Percentiles rank a stretch among this genome's conserved stretches.
Conservation (phyloP, 2,113 vertebrate genomes). For the Cochlearius cochlearius region DNA sequence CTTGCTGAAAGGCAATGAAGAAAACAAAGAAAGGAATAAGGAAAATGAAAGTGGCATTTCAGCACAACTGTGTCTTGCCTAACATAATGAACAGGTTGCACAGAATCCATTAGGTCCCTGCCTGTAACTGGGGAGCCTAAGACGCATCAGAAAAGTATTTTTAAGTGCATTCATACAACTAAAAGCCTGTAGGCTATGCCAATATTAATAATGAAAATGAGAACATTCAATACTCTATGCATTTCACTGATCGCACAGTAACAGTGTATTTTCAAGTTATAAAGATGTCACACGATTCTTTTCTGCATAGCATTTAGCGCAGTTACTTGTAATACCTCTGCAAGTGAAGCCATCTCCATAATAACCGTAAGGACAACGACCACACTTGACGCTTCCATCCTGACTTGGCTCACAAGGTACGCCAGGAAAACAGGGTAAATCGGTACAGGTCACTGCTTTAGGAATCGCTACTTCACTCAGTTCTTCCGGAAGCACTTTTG, state of each 20-base stretch:
- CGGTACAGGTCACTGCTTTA: slow-evolving; percentile 64
- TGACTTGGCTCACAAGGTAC: slow-evolving; percentile 76
- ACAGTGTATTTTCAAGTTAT: not conserved
- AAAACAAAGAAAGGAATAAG: not conserved
- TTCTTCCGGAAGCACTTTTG: slow-evolving; percentile 7
- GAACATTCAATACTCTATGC: not conserved
- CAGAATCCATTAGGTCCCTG: not conserved
- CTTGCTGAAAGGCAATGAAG: slow-evolving; percentile 73
- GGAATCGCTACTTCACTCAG: not conserved
- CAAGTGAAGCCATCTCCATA: slow-evolving; percentile 82
- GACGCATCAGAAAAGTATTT: not conserved
- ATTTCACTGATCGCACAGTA: not conserved
- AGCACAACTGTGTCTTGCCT: not conserved
- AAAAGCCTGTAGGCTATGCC: not conserved
- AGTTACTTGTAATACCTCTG: slow-evolving; percentile 74
- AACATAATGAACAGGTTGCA: not conserved
- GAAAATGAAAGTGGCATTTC: not conserved
- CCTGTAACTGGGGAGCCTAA: not conserved
- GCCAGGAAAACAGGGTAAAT: slow-evolving; percentile 81
- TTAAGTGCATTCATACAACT: not conserved
- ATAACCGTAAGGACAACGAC: slow-evolving; percentile 82
- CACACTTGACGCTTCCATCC: slow-evolving; percentile 74
- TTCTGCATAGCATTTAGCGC: not conserved
- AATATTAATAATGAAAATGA: not conserved
- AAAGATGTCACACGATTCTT: not conserved